Base-by-base conservation (phyloP, 2,888 invertebrate genomes). In the Cheilosia scutellata region DNA sequence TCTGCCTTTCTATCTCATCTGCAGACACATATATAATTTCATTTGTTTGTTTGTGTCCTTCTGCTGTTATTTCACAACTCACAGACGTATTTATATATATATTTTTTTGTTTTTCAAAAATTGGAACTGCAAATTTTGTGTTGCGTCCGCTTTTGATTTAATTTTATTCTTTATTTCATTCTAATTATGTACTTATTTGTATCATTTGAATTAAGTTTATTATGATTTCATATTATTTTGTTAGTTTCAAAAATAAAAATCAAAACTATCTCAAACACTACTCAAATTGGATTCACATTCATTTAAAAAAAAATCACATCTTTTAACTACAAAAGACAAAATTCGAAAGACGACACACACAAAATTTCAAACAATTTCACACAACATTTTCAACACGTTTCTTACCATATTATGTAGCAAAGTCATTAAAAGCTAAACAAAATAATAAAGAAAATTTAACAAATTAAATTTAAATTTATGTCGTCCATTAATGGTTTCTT, bases 401-500 rank as follows among this genome's bases (percentile, higher is more conserved):
- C 13, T 11, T 33, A 7, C 42, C n/a, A 42, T 31, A 9, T 33
- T 5, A 62, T 16, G 31, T n/a, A 42, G 16, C 5, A 42, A 58
- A 49, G 11, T 63, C 20, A 47, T 31, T 33, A 47, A 70, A 75
- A 37, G 20, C 27, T 51, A 62, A 68, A 51, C 57, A 60, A 78
- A 70, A 65, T 57, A 75, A 51, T 62, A 16, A 55, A 11, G 0
- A 55, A 5, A 31, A 55, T 29, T 33, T 29, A 74, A 74, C 11
- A 68, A 83, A 78, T 25, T 82, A 63, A 68, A 79, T 70, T 62
- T 11, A 63, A 71, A 71, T 68, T 65, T 66, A 80, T 66, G 76
- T 82, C 68, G 86, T 68, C 63, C 86, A 86, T 86, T 86, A 86
- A 86, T 86, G 51, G 63, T 82, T 86, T 86, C 77, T 86, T 79